A percentile compares a stretch with the other conserved stretches of the same genome.
Conservation (phyloP, 2,113 vertebrate species). For the Serilophus lunatus region DNA sequence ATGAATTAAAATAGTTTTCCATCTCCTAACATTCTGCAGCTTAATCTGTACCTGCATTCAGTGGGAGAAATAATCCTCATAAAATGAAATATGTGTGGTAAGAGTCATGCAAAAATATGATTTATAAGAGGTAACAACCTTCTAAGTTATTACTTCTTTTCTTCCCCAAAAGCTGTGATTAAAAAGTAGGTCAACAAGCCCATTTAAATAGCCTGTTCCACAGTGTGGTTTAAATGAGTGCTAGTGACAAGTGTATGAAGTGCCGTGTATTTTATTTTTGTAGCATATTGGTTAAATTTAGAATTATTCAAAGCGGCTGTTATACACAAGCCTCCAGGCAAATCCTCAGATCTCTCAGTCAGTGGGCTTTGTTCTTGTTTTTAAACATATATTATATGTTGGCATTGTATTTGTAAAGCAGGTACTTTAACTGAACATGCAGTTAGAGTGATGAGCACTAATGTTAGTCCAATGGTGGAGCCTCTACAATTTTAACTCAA, state of each 20-base stretch:
- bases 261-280: constrained; percentile 14
- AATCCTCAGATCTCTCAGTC: constrained; percentile 22
- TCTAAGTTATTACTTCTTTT: constrained; percentile 45
- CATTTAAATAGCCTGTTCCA: constrained; percentile 62
- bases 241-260: constrained; percentile 43
- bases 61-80: neutral
- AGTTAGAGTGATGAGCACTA: neutral
- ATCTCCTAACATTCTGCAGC: neutral
- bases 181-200: constrained; percentile 61
- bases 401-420: neutral
- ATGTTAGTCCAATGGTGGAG: neutral
- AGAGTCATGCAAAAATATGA: constrained; percentile 29
- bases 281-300: constrained; percentile 52
- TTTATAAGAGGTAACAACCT: constrained; percentile 49
- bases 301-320: constrained; percentile 46
- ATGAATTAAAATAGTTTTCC: constrained; percentile 28
- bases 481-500: neutral
- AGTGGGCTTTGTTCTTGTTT: neutral
- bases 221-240: constrained; percentile 44
- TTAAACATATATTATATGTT: neutral
- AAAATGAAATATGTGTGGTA: constrained; percentile 37
- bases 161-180: constrained; percentile 20
- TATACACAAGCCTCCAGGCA: constrained; percentile 9
- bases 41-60: neutral
- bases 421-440: neutral